Conservation (phyloP, 2,113 vertebrate genomes). For the Clarias magur region DNA sequence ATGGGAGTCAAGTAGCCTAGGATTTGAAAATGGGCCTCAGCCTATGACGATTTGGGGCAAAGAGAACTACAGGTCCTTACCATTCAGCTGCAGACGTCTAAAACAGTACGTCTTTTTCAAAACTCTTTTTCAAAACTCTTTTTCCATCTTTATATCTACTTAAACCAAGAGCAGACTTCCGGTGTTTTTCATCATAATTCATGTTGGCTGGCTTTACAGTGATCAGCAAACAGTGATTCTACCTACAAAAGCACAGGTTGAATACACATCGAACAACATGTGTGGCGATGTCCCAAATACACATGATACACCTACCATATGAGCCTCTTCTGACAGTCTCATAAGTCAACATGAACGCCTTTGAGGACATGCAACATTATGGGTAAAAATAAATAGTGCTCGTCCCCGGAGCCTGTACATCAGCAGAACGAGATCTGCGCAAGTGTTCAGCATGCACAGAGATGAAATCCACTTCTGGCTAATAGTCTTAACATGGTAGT, state of each 20-base stretch:
- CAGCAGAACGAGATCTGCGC: conserved; percentile 13
- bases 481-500: background rate
- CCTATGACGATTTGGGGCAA: background rate
- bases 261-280: conserved; percentile 24
- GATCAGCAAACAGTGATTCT: background rate
- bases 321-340: conserved; percentile 2
- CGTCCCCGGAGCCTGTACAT: conserved; percentile 1
- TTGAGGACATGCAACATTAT: conserved; percentile 38
- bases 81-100: background rate
- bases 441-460: background rate
- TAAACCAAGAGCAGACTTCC: background rate
- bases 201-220: background rate
- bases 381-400: background rate
- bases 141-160: background rate
- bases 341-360: conserved; percentile 23
- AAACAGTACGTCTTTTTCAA: background rate
- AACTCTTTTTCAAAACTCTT: background rate
- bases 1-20: background rate
- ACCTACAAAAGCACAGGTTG: conserved; percentile 1
- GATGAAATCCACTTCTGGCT: conserved; percentile 1
- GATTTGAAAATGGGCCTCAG: background rate
- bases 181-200: background rate
- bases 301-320: conserved; percentile 27
- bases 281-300: conserved; percentile 11
- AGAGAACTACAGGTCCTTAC: background rate